phyloP scores from a whole-genome alignment of 2,113 vertebrate species.

The Myanophis thanlyinensis region DNA sequence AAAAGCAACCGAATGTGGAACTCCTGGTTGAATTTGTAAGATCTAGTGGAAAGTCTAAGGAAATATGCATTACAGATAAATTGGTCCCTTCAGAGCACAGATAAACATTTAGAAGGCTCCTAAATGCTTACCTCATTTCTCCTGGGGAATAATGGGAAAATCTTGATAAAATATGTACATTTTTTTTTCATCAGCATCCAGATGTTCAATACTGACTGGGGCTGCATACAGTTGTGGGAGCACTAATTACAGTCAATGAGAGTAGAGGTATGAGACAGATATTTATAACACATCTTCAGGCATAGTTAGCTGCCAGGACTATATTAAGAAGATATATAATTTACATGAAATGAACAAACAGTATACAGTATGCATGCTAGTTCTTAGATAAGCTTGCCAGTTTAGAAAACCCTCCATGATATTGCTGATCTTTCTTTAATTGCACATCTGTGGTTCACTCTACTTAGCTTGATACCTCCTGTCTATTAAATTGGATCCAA shows the following conservation, averaged over 20 bases:
- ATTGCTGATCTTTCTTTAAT: background rate
- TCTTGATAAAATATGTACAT: slow-evolving; percentile 44
- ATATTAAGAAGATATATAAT: background rate
- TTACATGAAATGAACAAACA: background rate
- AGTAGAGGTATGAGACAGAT: background rate
- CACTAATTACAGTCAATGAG: slow-evolving; percentile 26
- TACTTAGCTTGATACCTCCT: background rate
- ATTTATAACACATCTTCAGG: background rate
- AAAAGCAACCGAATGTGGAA: slow-evolving; percentile 33
- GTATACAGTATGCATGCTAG: background rate
- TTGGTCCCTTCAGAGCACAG: slow-evolving; percentile 50
- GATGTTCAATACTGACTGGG: slow-evolving; percentile 30
- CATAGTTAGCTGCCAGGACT: background rate
- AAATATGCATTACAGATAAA: slow-evolving; percentile 52
- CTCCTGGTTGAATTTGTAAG: slow-evolving; percentile 55
- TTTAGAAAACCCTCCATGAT: background rate
- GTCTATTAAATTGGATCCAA: background rate
- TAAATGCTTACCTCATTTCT: slow-evolving; percentile 42
- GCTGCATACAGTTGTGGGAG: background rate
- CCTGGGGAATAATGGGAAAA: slow-evolving; percentile 44
- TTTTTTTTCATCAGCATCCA: slow-evolving; percentile 17
- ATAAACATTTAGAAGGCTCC: slow-evolving; percentile 45
- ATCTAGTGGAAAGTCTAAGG: slow-evolving; percentile 53
- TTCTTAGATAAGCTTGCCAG: background rate
- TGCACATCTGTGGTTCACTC: background rate